These are phyloP conservation scores for Tubulanus polymorphus DNA, from an alignment of 2,888 invertebrate species.

Conservation along the genomic window DNA sequence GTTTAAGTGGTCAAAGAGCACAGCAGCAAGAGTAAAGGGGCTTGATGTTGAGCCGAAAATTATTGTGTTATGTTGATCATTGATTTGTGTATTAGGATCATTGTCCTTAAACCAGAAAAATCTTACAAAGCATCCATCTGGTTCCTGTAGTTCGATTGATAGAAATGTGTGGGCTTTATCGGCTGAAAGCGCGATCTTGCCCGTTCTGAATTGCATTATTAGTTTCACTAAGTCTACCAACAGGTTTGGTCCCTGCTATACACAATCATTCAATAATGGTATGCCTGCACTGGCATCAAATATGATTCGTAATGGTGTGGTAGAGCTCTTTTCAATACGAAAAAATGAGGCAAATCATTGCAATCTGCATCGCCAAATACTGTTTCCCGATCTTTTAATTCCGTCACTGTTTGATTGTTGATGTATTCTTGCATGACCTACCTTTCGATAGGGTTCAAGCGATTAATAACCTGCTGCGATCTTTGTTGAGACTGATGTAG, in stretches of 20 bases:
- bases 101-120: no score
- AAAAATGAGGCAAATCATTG: background rate
- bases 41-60: no score
- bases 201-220: no score
- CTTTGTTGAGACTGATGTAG: background rate
- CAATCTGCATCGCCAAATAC: background rate
- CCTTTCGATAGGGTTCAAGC: background rate
- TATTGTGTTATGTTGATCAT: no score
- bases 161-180: no score
- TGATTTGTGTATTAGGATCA: no score
- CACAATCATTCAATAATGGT: background rate
- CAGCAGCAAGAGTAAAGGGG: no score
- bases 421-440: background rate
- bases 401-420: background rate
- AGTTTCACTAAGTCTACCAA: background rate
- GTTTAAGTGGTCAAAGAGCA: no score
- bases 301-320: no score
- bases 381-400: background rate
- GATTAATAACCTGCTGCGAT: background rate
- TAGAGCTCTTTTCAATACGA: background rate
- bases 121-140: no score
- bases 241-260: background rate
- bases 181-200: no score
- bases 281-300: background rate
- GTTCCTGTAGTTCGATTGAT: no score